Evolutionary conservation across 2,888 invertebrate species (phyloP), one percentile per base, ranked within the genome.

Genomic region (Octonoba sinensis): DNA sequence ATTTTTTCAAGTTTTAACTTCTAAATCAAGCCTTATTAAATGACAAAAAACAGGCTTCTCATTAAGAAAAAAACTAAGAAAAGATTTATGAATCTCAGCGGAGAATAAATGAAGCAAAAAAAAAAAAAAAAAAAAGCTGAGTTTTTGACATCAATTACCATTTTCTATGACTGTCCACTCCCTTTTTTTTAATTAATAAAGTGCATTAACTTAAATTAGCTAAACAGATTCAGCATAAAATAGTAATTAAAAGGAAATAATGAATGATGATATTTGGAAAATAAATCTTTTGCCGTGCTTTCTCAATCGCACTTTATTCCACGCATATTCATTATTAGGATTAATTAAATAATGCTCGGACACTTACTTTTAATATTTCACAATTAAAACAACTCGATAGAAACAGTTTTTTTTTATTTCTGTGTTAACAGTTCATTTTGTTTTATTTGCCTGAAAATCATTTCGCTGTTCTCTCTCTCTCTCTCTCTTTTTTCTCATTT

Each of bases 171-270:
- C 49, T 81, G 62, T 62, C 67, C 62, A 44, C 54, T 67, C 60
- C 72, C 54, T 59, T 59, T 77, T 70, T 73, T 73, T 73, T 73
- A 81, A 81, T 73, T 81, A 69, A 64, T 51, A 20, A 59, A 67
- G 54, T 67, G 79, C 44, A 81, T 74, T 81, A 73, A 62, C 66
- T 67, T 66, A 73, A 81, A 81, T 81, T 81, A 81, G 79, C 73
- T 81, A 81, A 81, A 73, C 67, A 73, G 36, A 66, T 67, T 71
- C 49, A 49, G 27, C 47, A 6, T 36, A 36, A 36, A 36, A 36
- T 8, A 62, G 44, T 44, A 44, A 44, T 27, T 44, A 44, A 36
- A 36, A 36, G 22, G 22, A 18, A 44, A 62, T 36, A 62, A 62
- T 62, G 36, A 62, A 62, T 16, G 4, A 0, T 18, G 36, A 62